A percentile compares a stretch with the other conserved stretches of the same genome.
phyloP scores from a whole-genome alignment of 2,888 invertebrate species.

The Drosophila cracens region DNA sequence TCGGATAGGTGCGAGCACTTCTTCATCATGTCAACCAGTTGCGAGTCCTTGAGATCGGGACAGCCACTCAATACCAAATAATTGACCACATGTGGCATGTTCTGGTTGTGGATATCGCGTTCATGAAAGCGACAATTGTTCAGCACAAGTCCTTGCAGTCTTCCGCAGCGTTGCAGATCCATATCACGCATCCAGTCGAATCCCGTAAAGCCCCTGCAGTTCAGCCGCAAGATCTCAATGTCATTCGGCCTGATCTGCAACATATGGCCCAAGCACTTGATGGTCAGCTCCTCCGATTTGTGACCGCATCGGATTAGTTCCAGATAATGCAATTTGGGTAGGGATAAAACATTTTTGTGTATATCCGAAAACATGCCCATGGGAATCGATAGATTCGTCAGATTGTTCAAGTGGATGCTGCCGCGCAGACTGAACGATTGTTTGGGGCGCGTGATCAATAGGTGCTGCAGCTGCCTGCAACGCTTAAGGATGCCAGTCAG shows the following conservation, averaged over 20 bases:
- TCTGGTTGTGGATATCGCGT: constrained; percentile 20
- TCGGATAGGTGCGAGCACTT: no score
- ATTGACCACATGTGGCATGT: constrained; percentile 39
- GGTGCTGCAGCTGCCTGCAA: constrained; percentile 35
- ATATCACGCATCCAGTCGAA: constrained; percentile 28
- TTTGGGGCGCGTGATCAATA: constrained; percentile 31
- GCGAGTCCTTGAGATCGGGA: constrained; percentile 39
- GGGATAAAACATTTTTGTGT: constrained; percentile 9
- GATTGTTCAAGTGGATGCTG: constrained; percentile 1
- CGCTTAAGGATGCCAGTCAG: constrained; percentile 51
- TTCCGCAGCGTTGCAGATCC: constrained; percentile 17
- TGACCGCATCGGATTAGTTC: constrained; percentile 24
- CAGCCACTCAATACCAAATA: constrained; percentile 49
- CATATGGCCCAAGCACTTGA: constrained; percentile 29
- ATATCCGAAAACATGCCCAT: constrained; percentile 23
- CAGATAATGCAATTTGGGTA: constrained; percentile 29
- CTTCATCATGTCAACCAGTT: no score
- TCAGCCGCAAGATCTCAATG: constrained; percentile 44
- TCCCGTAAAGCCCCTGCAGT: constrained; percentile 28
- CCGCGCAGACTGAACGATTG: constrained; percentile 2
- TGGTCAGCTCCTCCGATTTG: not conserved
- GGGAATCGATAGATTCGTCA: constrained; percentile 40
- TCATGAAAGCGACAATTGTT: constrained; percentile 38
- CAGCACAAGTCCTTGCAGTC: constrained; percentile 43
- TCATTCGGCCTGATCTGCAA: not conserved